Evolutionary conservation across 2,113 vertebrate genomes (phyloP), one percentile per base, ranked within the genome.

Genomic region (Smithornis capensis): DNA sequence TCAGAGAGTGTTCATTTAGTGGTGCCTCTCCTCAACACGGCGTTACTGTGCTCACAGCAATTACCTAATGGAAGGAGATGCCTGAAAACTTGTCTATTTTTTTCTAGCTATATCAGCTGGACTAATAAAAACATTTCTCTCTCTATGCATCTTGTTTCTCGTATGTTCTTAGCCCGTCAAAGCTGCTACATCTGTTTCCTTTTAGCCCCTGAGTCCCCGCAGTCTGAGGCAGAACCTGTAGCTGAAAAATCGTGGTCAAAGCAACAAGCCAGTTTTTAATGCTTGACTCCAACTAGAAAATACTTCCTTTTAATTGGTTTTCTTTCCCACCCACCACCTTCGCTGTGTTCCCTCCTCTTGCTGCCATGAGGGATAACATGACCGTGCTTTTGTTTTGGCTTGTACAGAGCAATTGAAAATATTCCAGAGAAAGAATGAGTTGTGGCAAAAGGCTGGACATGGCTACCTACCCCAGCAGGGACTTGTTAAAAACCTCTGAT

Each of bases 1-100:
- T 92, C 78, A 86, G 62, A 90, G 92, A 33, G 45, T 55, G 85
- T 88, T 96, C 92, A 68, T 92, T 92, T 92, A 89, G 76, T 60
- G 69, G 67, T 80, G 85, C 70, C 83, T 85, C 49, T 95, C 74
- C 69, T 65, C 79, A 47, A 35, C 68, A 59, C 13, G 1, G 60
- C 9, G 3, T 85, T 80, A 62, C 35, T 68, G 56, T 2, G 3
- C 68, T 94, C 79, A 64, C 62, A 90, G 85, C 68, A 60, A 93
- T 89, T 90, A 80, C 33, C 76, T 81, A 50, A 67, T 81, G 83
- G 33, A 93, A 92, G 68, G 71, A 95, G 56, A 49, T 92, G 83
- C 47, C 90, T 94, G 83, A 89, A 90, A 83, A 86, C 63, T 49
- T 93, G 85, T 65, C 75, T 71, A 12, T 49, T 79, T 89, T 87